Conservation (phyloP, 2,888 invertebrate species). For the Balanococcus diminutus region DNA sequence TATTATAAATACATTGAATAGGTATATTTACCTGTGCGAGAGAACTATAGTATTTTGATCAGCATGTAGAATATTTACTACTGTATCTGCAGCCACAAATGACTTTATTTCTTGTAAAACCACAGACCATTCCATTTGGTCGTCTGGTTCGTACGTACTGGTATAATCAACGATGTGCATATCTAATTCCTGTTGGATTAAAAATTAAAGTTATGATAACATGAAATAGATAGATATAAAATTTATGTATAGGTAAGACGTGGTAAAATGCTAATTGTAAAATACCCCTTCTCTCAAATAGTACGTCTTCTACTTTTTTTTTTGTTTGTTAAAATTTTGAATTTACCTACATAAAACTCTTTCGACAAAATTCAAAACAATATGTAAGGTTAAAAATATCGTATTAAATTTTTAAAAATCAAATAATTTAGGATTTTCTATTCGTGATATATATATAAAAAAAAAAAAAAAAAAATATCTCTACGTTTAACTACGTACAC, state of each 20-base stretch:
- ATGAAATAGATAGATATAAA: background rate
- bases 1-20: background rate
- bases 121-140: slow-evolving; percentile 93
- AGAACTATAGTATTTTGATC: slow-evolving; percentile 83
- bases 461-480: background rate
- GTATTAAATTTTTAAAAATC: too few relatives aligned
- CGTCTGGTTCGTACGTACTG: slow-evolving; percentile 94
- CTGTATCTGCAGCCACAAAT: slow-evolving; percentile 90
- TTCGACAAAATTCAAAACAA: too few relatives aligned
- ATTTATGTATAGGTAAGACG: background rate
- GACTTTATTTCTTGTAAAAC: slow-evolving; percentile 93
- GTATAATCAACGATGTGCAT: slow-evolving; percentile 95
- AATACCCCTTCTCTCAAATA: too few relatives aligned
- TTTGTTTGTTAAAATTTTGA: too few relatives aligned
- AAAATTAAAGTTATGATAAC: background rate
- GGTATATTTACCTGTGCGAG: slow-evolving; percentile 75
- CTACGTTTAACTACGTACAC: background rate
- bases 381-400: too few relatives aligned
- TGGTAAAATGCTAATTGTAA: too few relatives aligned
- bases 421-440: too few relatives aligned
- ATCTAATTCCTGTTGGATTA: slow-evolving; percentile 74
- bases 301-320: too few relatives aligned
- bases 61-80: slow-evolving; percentile 85
- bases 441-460: too few relatives aligned
- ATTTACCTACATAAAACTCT: too few relatives aligned